These are phyloP conservation scores for Asobara japonica DNA, from an alignment of 1,140 invertebrate species.

Conservation along the genomic window DNA sequence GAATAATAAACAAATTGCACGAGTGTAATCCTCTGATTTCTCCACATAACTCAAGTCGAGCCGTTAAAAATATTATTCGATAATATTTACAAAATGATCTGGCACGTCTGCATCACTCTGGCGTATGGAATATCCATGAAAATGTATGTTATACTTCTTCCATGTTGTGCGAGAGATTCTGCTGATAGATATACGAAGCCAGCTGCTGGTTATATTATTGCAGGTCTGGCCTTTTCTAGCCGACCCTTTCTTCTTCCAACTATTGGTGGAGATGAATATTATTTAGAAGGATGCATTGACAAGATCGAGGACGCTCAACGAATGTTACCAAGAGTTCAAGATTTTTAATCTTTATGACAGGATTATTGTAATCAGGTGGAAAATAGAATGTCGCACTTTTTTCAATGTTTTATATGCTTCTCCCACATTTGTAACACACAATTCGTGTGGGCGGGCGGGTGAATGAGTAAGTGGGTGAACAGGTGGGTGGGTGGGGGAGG, in stretches of 20 bases:
- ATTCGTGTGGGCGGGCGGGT: too few relatives aligned
- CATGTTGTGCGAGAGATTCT: constrained; percentile 47
- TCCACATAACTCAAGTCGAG: not conserved
- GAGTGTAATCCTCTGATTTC: not conserved
- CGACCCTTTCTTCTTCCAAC: not conserved
- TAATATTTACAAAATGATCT: constrained; percentile 56
- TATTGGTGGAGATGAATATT: too few relatives aligned
- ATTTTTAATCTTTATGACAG: too few relatives aligned
- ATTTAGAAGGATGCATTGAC: too few relatives aligned
- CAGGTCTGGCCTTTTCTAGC: constrained; percentile 13
- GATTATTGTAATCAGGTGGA: too few relatives aligned
- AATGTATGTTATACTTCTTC: constrained; percentile 3
- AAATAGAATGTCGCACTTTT: too few relatives aligned
- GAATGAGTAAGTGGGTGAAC: too few relatives aligned
- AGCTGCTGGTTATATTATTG: constrained; percentile 37
- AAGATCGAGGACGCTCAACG: too few relatives aligned
- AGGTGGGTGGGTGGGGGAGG: too few relatives aligned
- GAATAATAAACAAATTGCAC: not conserved
- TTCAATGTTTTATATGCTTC: too few relatives aligned
- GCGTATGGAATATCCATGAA: not conserved
- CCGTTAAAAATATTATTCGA: constrained; percentile 49
- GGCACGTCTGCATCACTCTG: constrained; percentile 4
- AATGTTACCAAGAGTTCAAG: too few relatives aligned
- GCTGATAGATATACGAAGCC: constrained; percentile 53
- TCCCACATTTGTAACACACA: too few relatives aligned